phyloP scores from a whole-genome alignment of 23 tunicate genomes.

The Styela clava region DNA sequence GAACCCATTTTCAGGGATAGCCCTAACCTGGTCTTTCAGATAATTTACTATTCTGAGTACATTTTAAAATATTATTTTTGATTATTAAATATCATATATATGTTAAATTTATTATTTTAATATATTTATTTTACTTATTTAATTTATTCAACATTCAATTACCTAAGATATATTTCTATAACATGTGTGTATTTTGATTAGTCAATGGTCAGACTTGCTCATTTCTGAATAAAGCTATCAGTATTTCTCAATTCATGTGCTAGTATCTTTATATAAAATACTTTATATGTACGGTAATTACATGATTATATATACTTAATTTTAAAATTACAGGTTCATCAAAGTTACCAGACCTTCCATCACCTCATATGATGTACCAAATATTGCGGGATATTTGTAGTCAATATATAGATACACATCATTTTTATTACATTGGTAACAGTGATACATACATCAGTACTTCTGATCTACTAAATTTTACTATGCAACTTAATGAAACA shows the following conservation, averaged over 20 bases:
- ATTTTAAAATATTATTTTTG: too few relatives aligned
- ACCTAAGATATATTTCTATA: background rate
- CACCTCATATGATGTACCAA: constrained; percentile 56
- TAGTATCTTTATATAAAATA: background rate
- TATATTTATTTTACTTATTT: too few relatives aligned
- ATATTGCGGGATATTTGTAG: constrained; percentile 58
- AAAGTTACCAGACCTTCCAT: constrained; percentile 18
- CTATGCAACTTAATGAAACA: constrained; percentile 64
- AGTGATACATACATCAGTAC: constrained; percentile 59
- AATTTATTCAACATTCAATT: too few relatives aligned
- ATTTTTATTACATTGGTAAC: constrained; percentile 50
- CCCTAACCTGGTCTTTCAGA: too few relatives aligned
- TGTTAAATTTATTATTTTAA: too few relatives aligned
- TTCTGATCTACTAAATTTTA: constrained; percentile 46
- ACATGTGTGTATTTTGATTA: background rate
- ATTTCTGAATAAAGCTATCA: background rate
- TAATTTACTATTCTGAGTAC: too few relatives aligned
- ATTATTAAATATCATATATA: too few relatives aligned
- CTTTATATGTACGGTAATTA: background rate
- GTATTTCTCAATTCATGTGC: background rate
- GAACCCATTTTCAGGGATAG: too few relatives aligned
- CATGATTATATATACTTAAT: too few relatives aligned
- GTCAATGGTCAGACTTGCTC: background rate
- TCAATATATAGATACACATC: constrained; percentile 75
- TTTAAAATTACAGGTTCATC: constrained; percentile 26